phyloP scores from a whole-genome alignment of 2,888 invertebrate genomes.

The Bombylius major region DNA sequence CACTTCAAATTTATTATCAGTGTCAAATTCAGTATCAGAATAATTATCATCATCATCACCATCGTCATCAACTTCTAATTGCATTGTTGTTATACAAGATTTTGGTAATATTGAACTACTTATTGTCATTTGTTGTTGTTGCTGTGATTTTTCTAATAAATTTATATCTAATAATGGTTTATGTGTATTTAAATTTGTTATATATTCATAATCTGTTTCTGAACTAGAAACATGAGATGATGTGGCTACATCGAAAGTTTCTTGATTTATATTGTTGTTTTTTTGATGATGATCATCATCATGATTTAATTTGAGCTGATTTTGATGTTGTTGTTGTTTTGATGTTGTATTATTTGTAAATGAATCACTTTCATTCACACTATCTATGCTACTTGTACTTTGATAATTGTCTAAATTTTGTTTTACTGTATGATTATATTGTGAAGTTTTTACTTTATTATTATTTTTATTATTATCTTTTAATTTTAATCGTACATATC shows the following conservation, averaged over 20 bases:
- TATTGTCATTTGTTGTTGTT: background rate
- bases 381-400: background rate
- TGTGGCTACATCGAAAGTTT: background rate
- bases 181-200: conserved; percentile 46
- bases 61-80: conserved; percentile 15
- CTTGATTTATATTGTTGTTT: background rate
- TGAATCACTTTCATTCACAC: background rate
- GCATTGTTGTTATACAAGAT: conserved; percentile 23
- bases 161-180: conserved; percentile 38
- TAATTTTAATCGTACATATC: conserved; percentile 8
- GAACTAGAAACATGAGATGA: conserved; percentile 12
- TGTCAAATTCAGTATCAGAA: conserved; percentile 15
- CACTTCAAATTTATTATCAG: conserved; percentile 17
- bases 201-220: conserved; percentile 44
- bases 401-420: too few species aligned
- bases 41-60: conserved; percentile 18
- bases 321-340: background rate
- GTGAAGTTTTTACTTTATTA: background rate
- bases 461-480: background rate
- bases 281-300: background rate
- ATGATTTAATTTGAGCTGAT: background rate
- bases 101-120: conserved; percentile 24
- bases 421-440: too few species aligned
- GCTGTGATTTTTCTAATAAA: background rate
- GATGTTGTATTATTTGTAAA: background rate